Evolutionary conservation across 2,888 invertebrate genomes (phyloP).

Genomic region (Digitonthophagus gazella): DNA sequence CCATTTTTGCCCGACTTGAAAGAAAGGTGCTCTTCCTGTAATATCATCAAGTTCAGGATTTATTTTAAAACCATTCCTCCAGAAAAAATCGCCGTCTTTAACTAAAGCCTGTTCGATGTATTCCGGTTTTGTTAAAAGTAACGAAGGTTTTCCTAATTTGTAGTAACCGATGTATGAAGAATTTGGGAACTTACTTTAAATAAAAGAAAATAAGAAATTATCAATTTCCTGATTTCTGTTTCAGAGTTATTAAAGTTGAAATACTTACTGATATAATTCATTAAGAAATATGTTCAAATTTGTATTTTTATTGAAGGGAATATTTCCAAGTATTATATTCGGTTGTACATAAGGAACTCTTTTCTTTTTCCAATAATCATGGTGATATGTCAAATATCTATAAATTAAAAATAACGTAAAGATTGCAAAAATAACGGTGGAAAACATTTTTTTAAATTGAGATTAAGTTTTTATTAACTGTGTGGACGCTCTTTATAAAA

Average conservation of each 20-base stretch:
- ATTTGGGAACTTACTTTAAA: constrained; percentile 29
- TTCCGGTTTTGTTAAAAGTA: constrained; percentile 45
- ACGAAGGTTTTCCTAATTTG: constrained; percentile 39
- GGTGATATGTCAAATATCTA: constrained; percentile 21
- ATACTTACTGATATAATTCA: constrained; percentile 47
- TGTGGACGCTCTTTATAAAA: too few species aligned
- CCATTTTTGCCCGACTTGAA: constrained; percentile 53
- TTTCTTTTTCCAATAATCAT: constrained; percentile 45
- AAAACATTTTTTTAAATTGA: too few species aligned
- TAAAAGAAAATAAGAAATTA: background rate
- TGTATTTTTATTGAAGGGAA: constrained; percentile 19
- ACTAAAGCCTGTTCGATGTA: constrained; percentile 43
- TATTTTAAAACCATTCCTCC: constrained; percentile 45
- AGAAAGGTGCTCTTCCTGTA: constrained; percentile 52
- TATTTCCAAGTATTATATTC: constrained; percentile 44
- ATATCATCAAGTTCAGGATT: constrained; percentile 52
- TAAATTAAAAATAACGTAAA: constrained; percentile 18
- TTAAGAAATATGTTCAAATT: constrained; percentile 29
- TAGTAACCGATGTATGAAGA: constrained; percentile 46
- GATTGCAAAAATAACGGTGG: too few species aligned
- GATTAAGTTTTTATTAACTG: too few species aligned
- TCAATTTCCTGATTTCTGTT: too few species aligned
- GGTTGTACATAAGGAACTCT: constrained; percentile 48
- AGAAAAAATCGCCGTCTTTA: constrained; percentile 46
- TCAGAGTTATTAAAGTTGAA: background rate